Conservation (phyloP, 1,140 invertebrate genomes). For the Euschistus heros region DNA sequence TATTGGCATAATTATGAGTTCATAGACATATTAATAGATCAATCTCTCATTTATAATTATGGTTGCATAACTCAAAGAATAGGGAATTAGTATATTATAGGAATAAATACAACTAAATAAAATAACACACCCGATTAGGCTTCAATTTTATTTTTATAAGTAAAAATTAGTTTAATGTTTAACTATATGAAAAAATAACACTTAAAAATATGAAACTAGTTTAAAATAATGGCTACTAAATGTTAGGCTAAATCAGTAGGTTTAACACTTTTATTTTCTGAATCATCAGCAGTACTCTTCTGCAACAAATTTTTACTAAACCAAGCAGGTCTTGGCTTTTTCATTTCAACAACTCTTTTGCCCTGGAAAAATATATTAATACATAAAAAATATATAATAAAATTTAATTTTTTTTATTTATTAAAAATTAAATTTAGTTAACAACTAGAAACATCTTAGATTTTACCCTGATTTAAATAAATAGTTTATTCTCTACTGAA, state of each 20-base stretch:
- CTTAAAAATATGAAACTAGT: no score
- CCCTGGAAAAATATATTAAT: constrained; percentile 35
- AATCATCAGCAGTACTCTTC: constrained; percentile 54
- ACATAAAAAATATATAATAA: not conserved
- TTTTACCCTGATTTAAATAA: not conserved
- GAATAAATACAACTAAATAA: no score
- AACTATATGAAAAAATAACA: no score
- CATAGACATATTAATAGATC: no score
- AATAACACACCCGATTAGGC: no score
- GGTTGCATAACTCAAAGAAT: no score
- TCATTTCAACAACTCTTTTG: constrained; percentile 61
- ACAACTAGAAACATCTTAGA: not conserved
- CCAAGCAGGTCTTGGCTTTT: constrained; percentile 61
- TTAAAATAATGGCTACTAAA: no score
- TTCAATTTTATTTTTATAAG: no score
- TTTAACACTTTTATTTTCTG: constrained; percentile 53
- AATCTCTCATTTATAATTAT: no score
- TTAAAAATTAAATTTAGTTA: not conserved
- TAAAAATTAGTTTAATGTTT: no score
- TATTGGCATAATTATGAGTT: no score
- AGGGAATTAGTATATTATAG: no score
- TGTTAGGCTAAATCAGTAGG: constrained; percentile 54
- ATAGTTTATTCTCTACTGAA: not conserved
- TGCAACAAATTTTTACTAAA: constrained; percentile 72
- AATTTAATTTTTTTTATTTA: not conserved